Percentiles rank a stretch among this genome's conserved stretches.
Evolutionary conservation across 2,113 vertebrate species (phyloP).

Genomic region (Lagenorhynchus albirostris): DNA sequence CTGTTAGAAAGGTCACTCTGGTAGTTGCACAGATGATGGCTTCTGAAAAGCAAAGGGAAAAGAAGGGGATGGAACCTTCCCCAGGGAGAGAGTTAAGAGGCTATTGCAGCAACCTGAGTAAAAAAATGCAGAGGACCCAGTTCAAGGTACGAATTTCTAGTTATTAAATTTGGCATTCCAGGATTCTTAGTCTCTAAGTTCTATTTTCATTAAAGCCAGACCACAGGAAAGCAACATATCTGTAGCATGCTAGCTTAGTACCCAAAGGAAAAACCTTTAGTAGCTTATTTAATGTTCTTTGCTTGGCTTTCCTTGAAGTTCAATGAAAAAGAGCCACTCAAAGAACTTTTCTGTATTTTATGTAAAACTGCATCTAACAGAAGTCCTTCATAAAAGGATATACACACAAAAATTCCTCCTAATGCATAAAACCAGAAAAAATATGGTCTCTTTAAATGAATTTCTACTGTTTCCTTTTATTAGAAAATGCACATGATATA

Average conservation of each 20-base stretch:
- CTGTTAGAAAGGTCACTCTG: neutral
- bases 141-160: neutral
- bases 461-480: neutral
- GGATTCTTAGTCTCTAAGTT: neutral
- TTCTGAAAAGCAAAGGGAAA: neutral
- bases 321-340: neutral
- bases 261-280: neutral
- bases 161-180: neutral
- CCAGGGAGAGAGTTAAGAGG: neutral
- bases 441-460: neutral
- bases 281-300: neutral
- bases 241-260: neutral
- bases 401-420: neutral
- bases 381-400: neutral
- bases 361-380: neutral
- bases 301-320: neutral
- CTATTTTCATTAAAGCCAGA: neutral
- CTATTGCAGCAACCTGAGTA: neutral
- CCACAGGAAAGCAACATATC: neutral
- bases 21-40: neutral
- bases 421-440: neutral
- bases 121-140: neutral
- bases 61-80: neutral
- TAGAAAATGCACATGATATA: neutral
- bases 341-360: conserved; percentile 28